Percentiles rank a stretch among this genome's conserved stretches.
Evolutionary conservation across 92 coral and sea anemone genomes (phyloP).

Genomic region (Plumapathes pennacea): DNA sequence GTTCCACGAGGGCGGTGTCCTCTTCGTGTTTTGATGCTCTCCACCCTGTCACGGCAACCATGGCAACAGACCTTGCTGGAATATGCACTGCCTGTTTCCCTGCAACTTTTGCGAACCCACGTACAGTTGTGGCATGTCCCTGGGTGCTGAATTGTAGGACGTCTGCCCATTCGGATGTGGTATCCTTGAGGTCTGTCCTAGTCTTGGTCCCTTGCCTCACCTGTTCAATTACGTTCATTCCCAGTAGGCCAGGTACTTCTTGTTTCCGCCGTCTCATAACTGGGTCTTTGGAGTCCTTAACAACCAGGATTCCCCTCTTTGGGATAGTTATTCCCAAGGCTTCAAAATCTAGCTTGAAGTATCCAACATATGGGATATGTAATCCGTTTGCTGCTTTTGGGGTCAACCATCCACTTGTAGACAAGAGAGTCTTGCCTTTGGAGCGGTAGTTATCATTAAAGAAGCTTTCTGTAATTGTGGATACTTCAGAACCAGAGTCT

Average conservation of each 20-base stretch:
- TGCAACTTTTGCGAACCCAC: conserved; percentile 47
- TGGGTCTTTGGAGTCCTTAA: conserved; percentile 45
- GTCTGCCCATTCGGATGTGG: conserved; percentile 33
- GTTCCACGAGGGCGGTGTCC: conserved; percentile 49
- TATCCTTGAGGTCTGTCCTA: conserved; percentile 1
- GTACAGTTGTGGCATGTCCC: conserved; percentile 8
- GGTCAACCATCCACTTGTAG: conserved; percentile 49
- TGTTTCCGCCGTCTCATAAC: conserved; percentile 22
- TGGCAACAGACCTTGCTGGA: conserved; percentile 54
- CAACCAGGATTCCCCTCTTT: conserved; percentile 50
- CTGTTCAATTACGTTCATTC: conserved; percentile 64
- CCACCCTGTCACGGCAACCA: conserved; percentile 46
- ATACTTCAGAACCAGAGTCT: conserved; percentile 65
- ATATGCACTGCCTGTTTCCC: conserved; percentile 32
- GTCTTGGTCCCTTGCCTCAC: conserved; percentile 10
- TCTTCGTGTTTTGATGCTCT: conserved; percentile 16
- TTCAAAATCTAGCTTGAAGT: conserved; percentile 54
- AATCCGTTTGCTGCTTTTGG: conserved; percentile 65
- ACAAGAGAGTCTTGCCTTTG: conserved; percentile 43
- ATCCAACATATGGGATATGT: conserved; percentile 62
- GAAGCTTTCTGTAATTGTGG: conserved; percentile 51
- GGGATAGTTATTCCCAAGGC: conserved; percentile 45
- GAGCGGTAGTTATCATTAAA: conserved; percentile 42
- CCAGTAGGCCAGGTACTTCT: conserved; percentile 56
- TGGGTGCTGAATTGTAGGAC: conserved; percentile 21